Evolutionary conservation across 2,888 invertebrate genomes (phyloP).

Genomic region (Drosophila gaucha): DNA sequence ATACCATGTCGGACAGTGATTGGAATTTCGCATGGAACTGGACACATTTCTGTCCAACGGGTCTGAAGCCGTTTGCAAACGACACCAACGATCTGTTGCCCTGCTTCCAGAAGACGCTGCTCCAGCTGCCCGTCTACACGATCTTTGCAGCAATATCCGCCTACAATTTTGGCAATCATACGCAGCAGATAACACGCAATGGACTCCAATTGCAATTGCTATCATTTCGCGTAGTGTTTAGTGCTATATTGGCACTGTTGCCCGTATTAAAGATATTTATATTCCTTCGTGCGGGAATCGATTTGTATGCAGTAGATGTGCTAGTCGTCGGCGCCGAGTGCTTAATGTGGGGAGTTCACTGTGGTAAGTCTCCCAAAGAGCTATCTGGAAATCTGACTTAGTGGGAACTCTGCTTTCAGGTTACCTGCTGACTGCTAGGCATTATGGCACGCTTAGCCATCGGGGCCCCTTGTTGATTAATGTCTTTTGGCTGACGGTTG

Average conservation of each 20-base stretch:
- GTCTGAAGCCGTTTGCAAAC: constrained; percentile 89
- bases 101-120: constrained; percentile 93
- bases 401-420: constrained; percentile 67
- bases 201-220: constrained; percentile 88
- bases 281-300: constrained; percentile 86
- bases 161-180: constrained; percentile 91
- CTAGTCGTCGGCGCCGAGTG: constrained; percentile 89
- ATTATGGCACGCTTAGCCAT: constrained; percentile 88
- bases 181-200: constrained; percentile 86
- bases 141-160: constrained; percentile 92
- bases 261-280: constrained; percentile 90
- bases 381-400: neutral
- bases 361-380: constrained; percentile 86
- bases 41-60: constrained; percentile 90
- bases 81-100: constrained; percentile 90
- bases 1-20: constrained; percentile 52
- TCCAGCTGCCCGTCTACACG: constrained; percentile 91
- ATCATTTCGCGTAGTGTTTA: constrained; percentile 87
- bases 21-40: constrained; percentile 87
- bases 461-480: constrained; percentile 90
- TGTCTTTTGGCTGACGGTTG: constrained; percentile 89
- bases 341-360: constrained; percentile 93
- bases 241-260: constrained; percentile 87
- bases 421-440: constrained; percentile 87
- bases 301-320: constrained; percentile 89